Evolutionary conservation across 2,113 vertebrate species (phyloP).

Genomic region (human): GRCh38 chr6:22600501-22601000

Average conservation of each 20-base stretch:
- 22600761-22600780: background rate
- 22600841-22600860: too few relatives aligned
- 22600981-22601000: too few relatives aligned
- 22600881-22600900: too few relatives aligned
- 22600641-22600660: constrained; percentile 33
- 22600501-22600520: constrained; percentile 44
- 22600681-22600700: background rate
- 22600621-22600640: background rate
- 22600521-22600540: constrained; percentile 63
- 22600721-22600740: background rate
- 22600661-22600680: constrained; percentile 1
- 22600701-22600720: background rate
- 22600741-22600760: background rate
- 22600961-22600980: too few relatives aligned
- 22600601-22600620: constrained; percentile 20
- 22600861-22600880: too few relatives aligned
- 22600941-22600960: too few relatives aligned
- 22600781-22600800: too few relatives aligned
- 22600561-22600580: constrained; percentile 1
- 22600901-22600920: too few relatives aligned
- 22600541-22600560: background rate
- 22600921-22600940: too few relatives aligned
- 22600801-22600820: too few relatives aligned
- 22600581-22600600: constrained; percentile 60
- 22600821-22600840: too few relatives aligned